Evolutionary conservation across 2,113 vertebrate genomes (phyloP).

Genomic region (Zeus faber): DNA sequence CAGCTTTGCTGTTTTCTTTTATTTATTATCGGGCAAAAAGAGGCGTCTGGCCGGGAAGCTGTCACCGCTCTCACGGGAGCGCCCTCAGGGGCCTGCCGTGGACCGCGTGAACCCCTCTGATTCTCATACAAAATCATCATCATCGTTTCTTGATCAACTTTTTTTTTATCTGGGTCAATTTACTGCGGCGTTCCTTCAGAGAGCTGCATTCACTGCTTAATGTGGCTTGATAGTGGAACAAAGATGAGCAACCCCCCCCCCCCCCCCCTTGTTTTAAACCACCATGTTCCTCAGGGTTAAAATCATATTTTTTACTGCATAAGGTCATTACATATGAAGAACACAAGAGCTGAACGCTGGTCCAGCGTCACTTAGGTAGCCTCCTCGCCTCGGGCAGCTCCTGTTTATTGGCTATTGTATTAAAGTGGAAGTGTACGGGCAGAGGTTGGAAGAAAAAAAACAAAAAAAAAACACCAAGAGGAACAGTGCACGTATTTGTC

Average conservation of each 20-base stretch:
- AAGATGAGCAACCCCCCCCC: conserved; percentile 4
- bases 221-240: neutral
- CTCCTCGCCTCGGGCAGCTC: conserved; percentile 46
- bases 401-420: conserved; percentile 55
- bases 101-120: conserved; percentile 48
- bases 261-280: conserved; percentile 20
- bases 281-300: conserved; percentile 31
- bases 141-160: too few species aligned
- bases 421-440: conserved; percentile 26
- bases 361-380: conserved; percentile 55
- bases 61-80: conserved; percentile 70
- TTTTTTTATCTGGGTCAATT: too few species aligned
- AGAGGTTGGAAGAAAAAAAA: conserved; percentile 43
- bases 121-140: too few species aligned
- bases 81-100: conserved; percentile 58
- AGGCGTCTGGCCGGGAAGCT: conserved; percentile 72
- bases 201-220: neutral
- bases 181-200: too few species aligned
- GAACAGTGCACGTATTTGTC: conserved; percentile 33
- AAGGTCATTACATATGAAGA: conserved; percentile 58
- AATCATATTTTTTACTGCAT: conserved; percentile 52
- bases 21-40: conserved; percentile 61
- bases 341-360: conserved; percentile 45
- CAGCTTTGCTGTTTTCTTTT: conserved; percentile 53
- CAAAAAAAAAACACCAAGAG: conserved; percentile 31